Evolutionary conservation across 37 sponge, comb jelly and placozoan species (phyloP).

Genomic region (Beroe ovata): DNA sequence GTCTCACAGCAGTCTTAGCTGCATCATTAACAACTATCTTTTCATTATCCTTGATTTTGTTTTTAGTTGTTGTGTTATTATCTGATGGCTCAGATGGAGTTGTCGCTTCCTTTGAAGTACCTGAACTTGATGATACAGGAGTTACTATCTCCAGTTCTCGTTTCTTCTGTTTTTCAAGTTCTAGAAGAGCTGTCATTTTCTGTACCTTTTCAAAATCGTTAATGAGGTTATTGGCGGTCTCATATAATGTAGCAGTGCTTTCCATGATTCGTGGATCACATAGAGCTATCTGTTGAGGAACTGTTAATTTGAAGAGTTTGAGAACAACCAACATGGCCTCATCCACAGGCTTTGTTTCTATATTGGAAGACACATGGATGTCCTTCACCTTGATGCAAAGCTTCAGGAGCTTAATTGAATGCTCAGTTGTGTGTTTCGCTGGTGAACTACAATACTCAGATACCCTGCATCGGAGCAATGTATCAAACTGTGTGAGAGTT

Average conservation of each 20-base stretch:
- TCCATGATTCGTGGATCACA: conserved; percentile 42
- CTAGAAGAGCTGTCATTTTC: conserved; percentile 43
- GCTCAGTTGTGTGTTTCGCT: conserved; percentile 31
- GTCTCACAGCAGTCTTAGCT: conserved; percentile 44
- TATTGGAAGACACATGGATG: background rate
- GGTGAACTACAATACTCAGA: conserved; percentile 41
- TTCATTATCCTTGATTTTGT: background rate
- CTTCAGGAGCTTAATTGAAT: conserved; percentile 56
- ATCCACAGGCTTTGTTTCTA: conserved; percentile 63
- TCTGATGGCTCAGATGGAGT: background rate
- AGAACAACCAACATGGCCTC: conserved; percentile 53
- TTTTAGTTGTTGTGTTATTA: background rate
- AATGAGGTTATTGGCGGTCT: conserved; percentile 28
- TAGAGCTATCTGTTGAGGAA: conserved; percentile 33
- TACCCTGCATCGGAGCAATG: conserved; percentile 16
- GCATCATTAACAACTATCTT: conserved; percentile 45
- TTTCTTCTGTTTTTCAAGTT: conserved; percentile 63
- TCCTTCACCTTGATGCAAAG: conserved; percentile 48
- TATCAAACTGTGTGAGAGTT: conserved; percentile 54
- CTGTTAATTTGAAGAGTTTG: conserved; percentile 50
- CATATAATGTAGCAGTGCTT: background rate
- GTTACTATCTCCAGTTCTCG: background rate
- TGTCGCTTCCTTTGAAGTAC: background rate
- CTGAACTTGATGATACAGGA: background rate
- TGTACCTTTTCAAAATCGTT: conserved; percentile 50